phyloP scores from a whole-genome alignment of 1,140 invertebrate species.

The Lordiphosa stackelbergi region DNA sequence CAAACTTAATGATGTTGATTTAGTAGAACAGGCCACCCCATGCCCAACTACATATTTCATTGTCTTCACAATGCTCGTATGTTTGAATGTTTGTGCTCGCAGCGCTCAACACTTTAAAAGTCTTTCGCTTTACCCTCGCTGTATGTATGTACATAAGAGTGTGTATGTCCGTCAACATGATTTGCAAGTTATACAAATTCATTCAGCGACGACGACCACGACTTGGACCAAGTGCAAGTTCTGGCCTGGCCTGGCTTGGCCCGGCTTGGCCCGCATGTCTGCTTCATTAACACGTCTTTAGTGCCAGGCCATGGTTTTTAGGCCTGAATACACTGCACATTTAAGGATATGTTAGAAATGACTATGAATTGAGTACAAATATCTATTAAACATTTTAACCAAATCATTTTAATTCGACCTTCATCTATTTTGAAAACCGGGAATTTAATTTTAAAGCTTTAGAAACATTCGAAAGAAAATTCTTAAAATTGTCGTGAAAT shows the following conservation, averaged over 20 bases:
- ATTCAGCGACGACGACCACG: conserved; percentile 41
- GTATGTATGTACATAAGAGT: background rate
- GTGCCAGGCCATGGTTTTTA: conserved; percentile 24
- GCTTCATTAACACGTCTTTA: conserved; percentile 74
- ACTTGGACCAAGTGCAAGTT: conserved; percentile 19
- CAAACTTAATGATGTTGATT: conserved; percentile 75
- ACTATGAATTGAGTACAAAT: background rate
- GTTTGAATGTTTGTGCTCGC: conserved; percentile 40
- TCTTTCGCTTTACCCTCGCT: conserved; percentile 2
- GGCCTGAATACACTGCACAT: conserved; percentile 6
- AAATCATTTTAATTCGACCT: too few relatives aligned
- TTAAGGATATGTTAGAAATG: background rate
- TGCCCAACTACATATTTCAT: conserved; percentile 31
- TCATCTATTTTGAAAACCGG: too few relatives aligned
- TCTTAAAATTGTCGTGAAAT: too few relatives aligned
- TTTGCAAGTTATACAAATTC: conserved; percentile 73
- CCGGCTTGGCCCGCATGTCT: conserved; percentile 55
- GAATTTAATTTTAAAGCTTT: too few relatives aligned
- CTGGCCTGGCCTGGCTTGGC: background rate
- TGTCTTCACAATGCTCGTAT: conserved; percentile 43
- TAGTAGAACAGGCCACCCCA: conserved; percentile 63
- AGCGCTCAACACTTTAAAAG: conserved; percentile 56
- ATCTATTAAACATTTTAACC: background rate
- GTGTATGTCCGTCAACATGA: conserved; percentile 65
- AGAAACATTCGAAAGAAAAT: too few relatives aligned